Percentiles rank a stretch among this genome's conserved stretches.
Evolutionary conservation across 2,797 vertebrate species (phyloP).

Genomic region (Smutsia temminckii): DNA sequence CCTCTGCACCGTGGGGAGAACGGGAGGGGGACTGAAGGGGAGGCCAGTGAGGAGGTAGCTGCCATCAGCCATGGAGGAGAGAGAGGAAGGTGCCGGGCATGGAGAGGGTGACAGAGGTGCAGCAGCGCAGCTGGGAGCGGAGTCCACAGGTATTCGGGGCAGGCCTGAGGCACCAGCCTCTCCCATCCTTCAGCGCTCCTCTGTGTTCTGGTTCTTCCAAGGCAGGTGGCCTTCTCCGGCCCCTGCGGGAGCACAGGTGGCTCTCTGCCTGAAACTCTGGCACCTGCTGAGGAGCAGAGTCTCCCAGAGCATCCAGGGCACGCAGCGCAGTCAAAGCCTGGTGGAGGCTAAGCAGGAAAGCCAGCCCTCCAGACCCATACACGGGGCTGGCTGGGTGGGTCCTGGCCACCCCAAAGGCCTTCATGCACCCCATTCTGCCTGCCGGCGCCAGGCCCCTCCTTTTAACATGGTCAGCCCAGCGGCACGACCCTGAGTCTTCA

Average conservation of each 20-base stretch:
- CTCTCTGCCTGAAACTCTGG: background rate
- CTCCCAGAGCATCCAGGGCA: accelerated
- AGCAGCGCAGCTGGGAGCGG: background rate
- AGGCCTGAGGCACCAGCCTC: accelerated
- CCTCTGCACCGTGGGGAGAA: background rate
- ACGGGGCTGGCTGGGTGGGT: accelerated
- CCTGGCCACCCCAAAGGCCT: background rate
- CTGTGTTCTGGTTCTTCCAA: background rate
- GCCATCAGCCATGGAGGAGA: background rate
- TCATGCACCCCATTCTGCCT: background rate
- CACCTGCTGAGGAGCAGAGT: background rate
- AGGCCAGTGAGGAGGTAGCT: background rate
- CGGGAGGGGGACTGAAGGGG: background rate
- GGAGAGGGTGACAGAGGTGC: background rate
- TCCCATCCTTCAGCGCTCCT: background rate
- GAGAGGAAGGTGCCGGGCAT: background rate
- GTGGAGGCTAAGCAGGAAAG: background rate
- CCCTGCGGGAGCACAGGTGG: background rate
- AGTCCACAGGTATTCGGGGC: background rate
- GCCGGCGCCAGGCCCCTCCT: background rate
- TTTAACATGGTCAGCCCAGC: no score
- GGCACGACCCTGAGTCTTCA: background rate
- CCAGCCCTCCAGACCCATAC: background rate
- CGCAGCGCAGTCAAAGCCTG: no score
- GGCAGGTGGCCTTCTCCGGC: background rate